Conservation (phyloP, 2,797 vertebrate species). For the Acomys russatus region DNA sequence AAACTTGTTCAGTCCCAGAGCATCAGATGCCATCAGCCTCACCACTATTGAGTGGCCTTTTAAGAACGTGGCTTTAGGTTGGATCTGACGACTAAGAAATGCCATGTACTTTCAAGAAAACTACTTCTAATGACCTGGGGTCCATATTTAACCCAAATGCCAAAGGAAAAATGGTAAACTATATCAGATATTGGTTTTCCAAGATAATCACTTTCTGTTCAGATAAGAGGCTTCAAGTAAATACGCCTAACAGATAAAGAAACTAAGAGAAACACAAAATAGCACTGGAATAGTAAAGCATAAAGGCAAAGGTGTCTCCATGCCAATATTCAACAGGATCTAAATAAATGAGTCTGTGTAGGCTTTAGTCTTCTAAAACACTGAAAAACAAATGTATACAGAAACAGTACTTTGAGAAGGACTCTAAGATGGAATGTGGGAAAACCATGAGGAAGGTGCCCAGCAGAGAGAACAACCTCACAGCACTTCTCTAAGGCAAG, state of each 20-base stretch:
- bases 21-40: neutral
- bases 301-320: neutral
- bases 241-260: neutral
- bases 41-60: neutral
- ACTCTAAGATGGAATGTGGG: neutral
- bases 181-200: neutral
- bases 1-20: neutral
- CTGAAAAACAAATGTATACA: neutral
- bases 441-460: neutral
- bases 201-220: neutral
- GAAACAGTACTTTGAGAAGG: neutral
- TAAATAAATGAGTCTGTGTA: neutral
- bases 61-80: neutral
- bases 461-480: neutral
- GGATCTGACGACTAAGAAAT: neutral
- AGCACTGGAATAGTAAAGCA: neutral
- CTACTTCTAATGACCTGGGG: neutral
- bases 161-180: neutral
- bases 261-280: neutral
- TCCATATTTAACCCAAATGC: neutral
- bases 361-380: conserved; percentile 7
- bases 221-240: neutral
- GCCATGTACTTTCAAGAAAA: neutral
- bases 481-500: neutral
- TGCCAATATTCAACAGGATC: neutral